These are phyloP conservation scores for Protonibea diacanthus DNA, from an alignment of 2,797 vertebrate species.

Conservation along the genomic window DNA sequence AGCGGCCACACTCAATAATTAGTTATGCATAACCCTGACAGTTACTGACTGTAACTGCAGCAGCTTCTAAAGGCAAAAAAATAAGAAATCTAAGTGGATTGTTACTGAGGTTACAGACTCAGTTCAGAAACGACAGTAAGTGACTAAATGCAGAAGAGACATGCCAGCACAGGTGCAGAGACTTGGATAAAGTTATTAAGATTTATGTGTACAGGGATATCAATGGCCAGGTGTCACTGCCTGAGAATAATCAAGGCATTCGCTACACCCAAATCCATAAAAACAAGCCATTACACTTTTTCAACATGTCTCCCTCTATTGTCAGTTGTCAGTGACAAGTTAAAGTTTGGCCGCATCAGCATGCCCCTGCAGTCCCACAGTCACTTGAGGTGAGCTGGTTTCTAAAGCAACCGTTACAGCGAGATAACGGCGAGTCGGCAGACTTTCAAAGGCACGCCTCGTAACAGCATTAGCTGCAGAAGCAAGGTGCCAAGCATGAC, in stretches of 20 bases:
- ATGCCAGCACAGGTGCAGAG: slow-evolving; percentile 1
- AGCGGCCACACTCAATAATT: too few relatives aligned
- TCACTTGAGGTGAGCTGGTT: slow-evolving; percentile 70
- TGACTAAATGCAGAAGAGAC: background rate
- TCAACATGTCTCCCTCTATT: slow-evolving; percentile 3
- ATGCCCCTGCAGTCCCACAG: slow-evolving; percentile 54
- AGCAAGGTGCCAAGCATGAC: slow-evolving; percentile 67
- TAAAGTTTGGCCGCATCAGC: slow-evolving; percentile 59
- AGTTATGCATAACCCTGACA: too few relatives aligned
- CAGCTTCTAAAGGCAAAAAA: too few relatives aligned
- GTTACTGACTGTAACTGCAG: background rate
- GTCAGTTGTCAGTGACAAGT: slow-evolving; percentile 36
- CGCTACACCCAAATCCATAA: background rate
- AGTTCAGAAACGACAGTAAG: background rate
- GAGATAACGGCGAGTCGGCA: slow-evolving; percentile 64
- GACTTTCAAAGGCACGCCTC: slow-evolving; percentile 69
- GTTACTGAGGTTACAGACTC: background rate
- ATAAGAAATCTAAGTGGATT: slow-evolving; percentile 4
- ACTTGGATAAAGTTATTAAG: background rate
- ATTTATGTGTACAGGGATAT: background rate
- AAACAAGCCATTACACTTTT: slow-evolving; percentile 31
- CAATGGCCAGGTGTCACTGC: slow-evolving; percentile 1
- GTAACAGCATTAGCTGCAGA: slow-evolving; percentile 71
- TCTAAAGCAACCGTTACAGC: slow-evolving; percentile 69
- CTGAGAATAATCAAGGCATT: background rate